phyloP scores from a whole-genome alignment of 2,888 invertebrate genomes.

The Agonopterix subpropinquella region DNA sequence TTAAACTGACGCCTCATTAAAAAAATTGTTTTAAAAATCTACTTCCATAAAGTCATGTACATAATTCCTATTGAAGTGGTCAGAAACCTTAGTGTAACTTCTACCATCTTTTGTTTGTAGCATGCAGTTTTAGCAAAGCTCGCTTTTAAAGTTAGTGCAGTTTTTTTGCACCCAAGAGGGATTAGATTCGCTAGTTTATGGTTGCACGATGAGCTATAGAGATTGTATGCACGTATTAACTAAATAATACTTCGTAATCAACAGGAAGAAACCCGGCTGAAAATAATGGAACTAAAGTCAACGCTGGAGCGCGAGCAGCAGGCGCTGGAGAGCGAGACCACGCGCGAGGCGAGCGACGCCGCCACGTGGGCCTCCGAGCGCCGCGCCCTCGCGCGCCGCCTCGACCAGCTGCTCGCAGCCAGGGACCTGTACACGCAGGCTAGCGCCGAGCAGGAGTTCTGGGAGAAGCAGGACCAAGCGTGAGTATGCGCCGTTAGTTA shows the following conservation, averaged over 20 bases:
- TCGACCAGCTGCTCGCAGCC: slow-evolving; percentile 20
- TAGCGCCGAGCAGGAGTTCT: slow-evolving; percentile 31
- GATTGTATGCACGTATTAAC: too few species aligned
- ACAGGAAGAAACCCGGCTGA: slow-evolving; percentile 44
- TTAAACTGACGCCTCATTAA: too few species aligned
- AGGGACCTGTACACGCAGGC: slow-evolving; percentile 23
- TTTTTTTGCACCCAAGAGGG: too few species aligned
- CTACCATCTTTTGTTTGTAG: too few species aligned
- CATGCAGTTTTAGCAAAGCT: too few species aligned
- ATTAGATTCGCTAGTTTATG: too few species aligned
- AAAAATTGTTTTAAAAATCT: too few species aligned
- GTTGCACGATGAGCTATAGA: too few species aligned
- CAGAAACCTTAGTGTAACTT: too few species aligned
- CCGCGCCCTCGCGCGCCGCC: slow-evolving; percentile 11
- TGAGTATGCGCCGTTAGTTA: slow-evolving; percentile 24
- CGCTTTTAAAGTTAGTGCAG: too few species aligned
- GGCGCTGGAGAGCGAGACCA: slow-evolving; percentile 23
- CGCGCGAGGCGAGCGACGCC: slow-evolving; percentile 26
- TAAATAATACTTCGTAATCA: background rate
- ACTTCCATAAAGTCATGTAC: too few species aligned
- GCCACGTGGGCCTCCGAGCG: slow-evolving; percentile 16
- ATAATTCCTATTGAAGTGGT: too few species aligned
- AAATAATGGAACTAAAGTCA: slow-evolving; percentile 33
- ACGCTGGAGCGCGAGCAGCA: slow-evolving; percentile 30
- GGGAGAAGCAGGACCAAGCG: slow-evolving; percentile 40